phyloP scores from a whole-genome alignment of 2,797 vertebrate species.

The Melanotaenia nigrans region DNA sequence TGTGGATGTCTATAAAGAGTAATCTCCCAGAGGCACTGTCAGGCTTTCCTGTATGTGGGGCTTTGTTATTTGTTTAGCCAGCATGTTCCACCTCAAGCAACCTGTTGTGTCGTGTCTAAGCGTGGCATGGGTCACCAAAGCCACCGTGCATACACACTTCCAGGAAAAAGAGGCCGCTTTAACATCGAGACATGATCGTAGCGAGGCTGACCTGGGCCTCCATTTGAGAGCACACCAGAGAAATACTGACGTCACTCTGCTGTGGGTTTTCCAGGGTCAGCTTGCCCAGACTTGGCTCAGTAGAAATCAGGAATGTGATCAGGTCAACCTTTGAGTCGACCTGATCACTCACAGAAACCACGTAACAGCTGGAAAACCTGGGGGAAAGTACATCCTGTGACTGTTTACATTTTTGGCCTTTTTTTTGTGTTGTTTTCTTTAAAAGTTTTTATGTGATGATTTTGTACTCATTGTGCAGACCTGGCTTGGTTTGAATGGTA shows the following conservation, averaged over 20 bases:
- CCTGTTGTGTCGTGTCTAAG: slow-evolving; percentile 56
- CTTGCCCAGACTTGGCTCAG: slow-evolving; percentile 47
- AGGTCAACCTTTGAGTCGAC: slow-evolving; percentile 54
- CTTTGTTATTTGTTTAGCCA: slow-evolving; percentile 66
- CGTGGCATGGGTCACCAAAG: slow-evolving; percentile 66
- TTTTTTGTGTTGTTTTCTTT: slow-evolving; percentile 2
- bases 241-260: slow-evolving; percentile 64
- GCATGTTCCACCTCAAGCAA: slow-evolving; percentile 50
- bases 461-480: slow-evolving; percentile 6
- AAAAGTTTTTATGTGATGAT: slow-evolving; percentile 13
- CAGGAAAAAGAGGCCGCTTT: slow-evolving; percentile 64
- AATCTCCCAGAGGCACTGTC: neutral
- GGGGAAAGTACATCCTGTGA: slow-evolving; percentile 51
- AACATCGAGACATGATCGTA: slow-evolving; percentile 38
- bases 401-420: slow-evolving; percentile 5
- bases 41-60: slow-evolving; percentile 52
- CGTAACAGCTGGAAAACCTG: slow-evolving; percentile 50
- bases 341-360: slow-evolving; percentile 42
- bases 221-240: slow-evolving; percentile 63
- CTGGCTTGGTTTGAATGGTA: neutral
- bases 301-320: slow-evolving; percentile 70
- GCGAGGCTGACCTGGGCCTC: slow-evolving; percentile 49
- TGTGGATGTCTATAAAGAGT: slow-evolving; percentile 12
- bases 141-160: slow-evolving; percentile 69
- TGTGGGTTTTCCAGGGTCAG: slow-evolving; percentile 65